Conservation (phyloP, 2,888 invertebrate species). For the Ceratothoa steindachneri region DNA sequence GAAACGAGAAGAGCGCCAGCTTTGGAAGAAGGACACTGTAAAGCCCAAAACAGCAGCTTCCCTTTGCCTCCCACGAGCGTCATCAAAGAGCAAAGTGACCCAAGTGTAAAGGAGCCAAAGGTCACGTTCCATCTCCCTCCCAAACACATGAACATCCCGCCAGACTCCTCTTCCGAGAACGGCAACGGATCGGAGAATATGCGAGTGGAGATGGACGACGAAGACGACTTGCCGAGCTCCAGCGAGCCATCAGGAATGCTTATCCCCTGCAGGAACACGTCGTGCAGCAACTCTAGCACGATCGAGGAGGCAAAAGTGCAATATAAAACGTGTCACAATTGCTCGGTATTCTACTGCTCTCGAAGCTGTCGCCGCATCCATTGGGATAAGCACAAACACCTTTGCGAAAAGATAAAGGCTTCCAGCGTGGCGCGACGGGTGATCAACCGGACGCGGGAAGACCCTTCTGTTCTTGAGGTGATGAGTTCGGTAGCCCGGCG, state of each 20-base stretch:
- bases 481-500: conserved; percentile 77
- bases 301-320: conserved; percentile 71
- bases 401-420: conserved; percentile 83
- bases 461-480: conserved; percentile 57
- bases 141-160: conserved; percentile 37
- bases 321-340: conserved; percentile 91
- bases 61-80: neutral
- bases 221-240: conserved; percentile 53
- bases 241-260: conserved; percentile 55
- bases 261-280: conserved; percentile 73
- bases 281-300: conserved; percentile 69
- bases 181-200: conserved; percentile 55
- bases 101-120: neutral
- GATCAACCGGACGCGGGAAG: conserved; percentile 55
- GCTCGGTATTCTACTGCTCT: conserved; percentile 89
- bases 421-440: conserved; percentile 75
- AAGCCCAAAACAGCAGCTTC: neutral
- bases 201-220: conserved; percentile 55
- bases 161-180: conserved; percentile 50
- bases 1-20: neutral
- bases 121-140: conserved; percentile 41
- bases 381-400: conserved; percentile 88
- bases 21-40: neutral
- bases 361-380: conserved; percentile 82
- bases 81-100: neutral